A percentile compares a stretch with the other conserved stretches of the same genome.
phyloP scores from a whole-genome alignment of 2,888 invertebrate species.

The Hoplodrina blanda region DNA sequence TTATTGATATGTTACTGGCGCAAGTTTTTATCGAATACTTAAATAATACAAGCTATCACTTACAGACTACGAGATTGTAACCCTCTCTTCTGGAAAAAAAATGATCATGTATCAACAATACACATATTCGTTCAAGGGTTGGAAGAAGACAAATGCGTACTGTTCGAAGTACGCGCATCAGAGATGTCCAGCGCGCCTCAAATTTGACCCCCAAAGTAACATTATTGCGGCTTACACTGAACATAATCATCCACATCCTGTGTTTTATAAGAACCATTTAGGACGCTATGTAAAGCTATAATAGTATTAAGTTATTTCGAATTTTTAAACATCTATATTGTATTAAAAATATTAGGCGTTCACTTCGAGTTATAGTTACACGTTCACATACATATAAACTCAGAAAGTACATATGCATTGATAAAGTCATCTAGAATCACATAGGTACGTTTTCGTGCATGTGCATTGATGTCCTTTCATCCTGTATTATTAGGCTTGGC shows the following conservation, averaged over 20 bases:
- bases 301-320: no score
- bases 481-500: no score
- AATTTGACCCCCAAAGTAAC: slow-evolving; percentile 24
- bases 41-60: neutral
- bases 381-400: no score
- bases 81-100: slow-evolving; percentile 38
- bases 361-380: no score
- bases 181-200: slow-evolving; percentile 48
- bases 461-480: no score
- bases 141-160: slow-evolving; percentile 36
- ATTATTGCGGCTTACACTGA: slow-evolving; percentile 26
- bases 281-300: slow-evolving; percentile 18
- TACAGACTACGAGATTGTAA: slow-evolving; percentile 34
- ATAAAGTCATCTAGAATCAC: no score
- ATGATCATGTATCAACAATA: slow-evolving; percentile 51
- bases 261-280: slow-evolving; percentile 11
- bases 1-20: no score
- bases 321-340: no score
- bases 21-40: neutral
- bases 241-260: slow-evolving; percentile 44
- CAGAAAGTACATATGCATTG: no score
- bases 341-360: no score
- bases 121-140: slow-evolving; percentile 48
- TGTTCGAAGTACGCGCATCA: slow-evolving; percentile 46
- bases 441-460: no score